Conservation (phyloP, 2,888 invertebrate species). For the Litoditis marina region DNA sequence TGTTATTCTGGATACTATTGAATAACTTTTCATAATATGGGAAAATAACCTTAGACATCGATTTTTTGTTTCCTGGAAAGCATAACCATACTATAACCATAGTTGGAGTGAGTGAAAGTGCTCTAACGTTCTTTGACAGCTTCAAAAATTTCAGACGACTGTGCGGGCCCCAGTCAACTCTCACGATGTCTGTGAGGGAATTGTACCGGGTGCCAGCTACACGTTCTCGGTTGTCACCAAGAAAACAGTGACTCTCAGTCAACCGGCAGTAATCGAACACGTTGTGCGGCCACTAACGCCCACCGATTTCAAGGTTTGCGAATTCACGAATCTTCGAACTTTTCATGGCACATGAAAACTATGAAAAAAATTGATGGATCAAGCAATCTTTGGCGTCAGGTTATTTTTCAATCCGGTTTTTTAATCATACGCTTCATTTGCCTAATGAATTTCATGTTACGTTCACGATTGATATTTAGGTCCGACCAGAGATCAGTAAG, state of each 20-base stretch:
- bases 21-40: too few species aligned
- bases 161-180: slow-evolving; percentile 30
- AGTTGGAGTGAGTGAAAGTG: not conserved
- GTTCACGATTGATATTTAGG: slow-evolving; percentile 13
- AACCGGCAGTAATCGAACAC: slow-evolving; percentile 43
- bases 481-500: slow-evolving; percentile 47
- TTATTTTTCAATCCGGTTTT: not conserved
- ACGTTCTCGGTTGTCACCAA: slow-evolving; percentile 51
- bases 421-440: too few species aligned
- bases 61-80: too few species aligned
- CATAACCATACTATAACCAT: not conserved
- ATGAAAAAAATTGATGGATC: too few species aligned
- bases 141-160: slow-evolving; percentile 17
- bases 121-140: not conserved
- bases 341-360: too few species aligned
- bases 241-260: slow-evolving; percentile 48
- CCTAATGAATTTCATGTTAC: not conserved
- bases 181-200: slow-evolving; percentile 41
- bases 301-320: slow-evolving; percentile 41
- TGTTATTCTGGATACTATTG: too few species aligned
- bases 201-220: slow-evolving; percentile 49
- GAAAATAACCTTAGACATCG: too few species aligned
- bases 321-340: too few species aligned
- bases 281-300: slow-evolving; percentile 55
- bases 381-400: not conserved